Percentiles rank a stretch among this genome's conserved stretches.
These are phyloP conservation scores for Dicrostonyx torquatus DNA, from an alignment of 2,797 vertebrate genomes.

Conservation along the genomic window DNA sequence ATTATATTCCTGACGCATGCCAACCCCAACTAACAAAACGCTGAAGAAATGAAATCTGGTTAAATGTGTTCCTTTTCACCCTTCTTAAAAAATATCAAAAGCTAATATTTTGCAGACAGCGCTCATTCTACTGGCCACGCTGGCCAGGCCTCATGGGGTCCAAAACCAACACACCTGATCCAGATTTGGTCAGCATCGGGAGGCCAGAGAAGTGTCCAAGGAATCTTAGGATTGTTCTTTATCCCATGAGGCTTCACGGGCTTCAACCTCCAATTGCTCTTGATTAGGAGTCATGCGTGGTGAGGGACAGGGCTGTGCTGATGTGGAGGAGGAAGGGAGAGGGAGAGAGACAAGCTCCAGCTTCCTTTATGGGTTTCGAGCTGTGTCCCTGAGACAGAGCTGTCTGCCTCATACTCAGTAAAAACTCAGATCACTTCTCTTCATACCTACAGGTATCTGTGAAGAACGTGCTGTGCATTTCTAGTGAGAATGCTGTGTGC, in stretches of 20 bases:
- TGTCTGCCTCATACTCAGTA: background rate
- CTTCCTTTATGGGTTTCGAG: slow-evolving; percentile 59
- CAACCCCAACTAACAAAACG: slow-evolving; percentile 67
- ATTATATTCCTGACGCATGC: slow-evolving; percentile 63
- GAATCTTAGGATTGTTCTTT: slow-evolving; percentile 81
- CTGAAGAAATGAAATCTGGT: slow-evolving; percentile 80
- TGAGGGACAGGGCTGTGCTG: background rate
- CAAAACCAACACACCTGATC: slow-evolving; percentile 86
- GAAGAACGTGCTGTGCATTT: background rate
- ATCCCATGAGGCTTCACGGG: slow-evolving; percentile 59
- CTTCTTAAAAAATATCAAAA: slow-evolving; percentile 82
- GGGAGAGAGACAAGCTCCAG: background rate
- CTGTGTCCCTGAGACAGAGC: slow-evolving; percentile 71
- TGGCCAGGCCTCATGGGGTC: slow-evolving; percentile 71
- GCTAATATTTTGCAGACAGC: slow-evolving; percentile 79
- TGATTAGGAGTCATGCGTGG: slow-evolving; percentile 58
- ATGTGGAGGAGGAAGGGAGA: too few species aligned
- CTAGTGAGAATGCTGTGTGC: background rate
- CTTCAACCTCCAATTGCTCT: slow-evolving; percentile 77
- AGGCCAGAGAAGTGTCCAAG: slow-evolving; percentile 82
- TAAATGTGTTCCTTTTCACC: slow-evolving; percentile 76
- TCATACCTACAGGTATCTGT: background rate
- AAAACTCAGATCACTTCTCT: background rate
- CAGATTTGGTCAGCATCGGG: slow-evolving; percentile 79
- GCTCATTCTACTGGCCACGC: slow-evolving; percentile 70